These are phyloP conservation scores for Takifugu ocellatus DNA, from an alignment of 2,797 vertebrate genomes.

Conservation along the genomic window DNA sequence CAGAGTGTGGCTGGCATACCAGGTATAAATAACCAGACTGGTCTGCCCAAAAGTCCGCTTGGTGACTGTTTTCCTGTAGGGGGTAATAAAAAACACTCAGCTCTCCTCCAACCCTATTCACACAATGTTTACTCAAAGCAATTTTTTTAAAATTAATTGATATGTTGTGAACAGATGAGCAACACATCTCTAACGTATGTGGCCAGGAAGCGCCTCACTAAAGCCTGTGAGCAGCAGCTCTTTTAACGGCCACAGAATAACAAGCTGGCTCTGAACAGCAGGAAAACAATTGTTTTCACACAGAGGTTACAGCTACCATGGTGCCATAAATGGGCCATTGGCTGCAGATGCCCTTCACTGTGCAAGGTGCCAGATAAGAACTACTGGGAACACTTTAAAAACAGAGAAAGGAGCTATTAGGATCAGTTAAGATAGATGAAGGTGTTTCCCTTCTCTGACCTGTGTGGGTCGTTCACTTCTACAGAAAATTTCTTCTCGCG, in stretches of 20 bases:
- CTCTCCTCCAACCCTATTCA: background rate
- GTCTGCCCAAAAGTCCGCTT: conserved; percentile 92
- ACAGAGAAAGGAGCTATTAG: conserved; percentile 9
- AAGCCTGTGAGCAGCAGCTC: conserved; percentile 23
- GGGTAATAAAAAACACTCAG: conserved; percentile 20
- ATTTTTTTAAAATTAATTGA: too few species aligned
- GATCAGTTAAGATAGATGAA: conserved; percentile 23
- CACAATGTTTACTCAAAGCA: background rate
- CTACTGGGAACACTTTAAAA: conserved; percentile 35
- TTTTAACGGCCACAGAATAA: conserved; percentile 28
- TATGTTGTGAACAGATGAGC: conserved; percentile 8
- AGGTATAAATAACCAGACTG: conserved; percentile 89
- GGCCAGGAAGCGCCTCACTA: conserved; percentile 30
- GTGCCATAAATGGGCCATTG: conserved; percentile 25
- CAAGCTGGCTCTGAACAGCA: conserved; percentile 27
- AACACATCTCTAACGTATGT: conserved; percentile 4
- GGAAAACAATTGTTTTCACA: conserved; percentile 41
- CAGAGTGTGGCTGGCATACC: conserved; percentile 96
- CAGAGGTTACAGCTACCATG: conserved; percentile 38
- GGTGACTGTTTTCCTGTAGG: conserved; percentile 83
- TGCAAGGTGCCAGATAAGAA: conserved; percentile 30
- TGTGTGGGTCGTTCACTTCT: conserved; percentile 92
- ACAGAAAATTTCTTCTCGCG: conserved; percentile 98
- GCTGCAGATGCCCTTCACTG: conserved; percentile 43
- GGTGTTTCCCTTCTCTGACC: conserved; percentile 69